Evolutionary conservation across 2,888 invertebrate species (phyloP), one percentile per base, ranked within the genome.

Genomic region (Drosophila setosimentum): DNA sequence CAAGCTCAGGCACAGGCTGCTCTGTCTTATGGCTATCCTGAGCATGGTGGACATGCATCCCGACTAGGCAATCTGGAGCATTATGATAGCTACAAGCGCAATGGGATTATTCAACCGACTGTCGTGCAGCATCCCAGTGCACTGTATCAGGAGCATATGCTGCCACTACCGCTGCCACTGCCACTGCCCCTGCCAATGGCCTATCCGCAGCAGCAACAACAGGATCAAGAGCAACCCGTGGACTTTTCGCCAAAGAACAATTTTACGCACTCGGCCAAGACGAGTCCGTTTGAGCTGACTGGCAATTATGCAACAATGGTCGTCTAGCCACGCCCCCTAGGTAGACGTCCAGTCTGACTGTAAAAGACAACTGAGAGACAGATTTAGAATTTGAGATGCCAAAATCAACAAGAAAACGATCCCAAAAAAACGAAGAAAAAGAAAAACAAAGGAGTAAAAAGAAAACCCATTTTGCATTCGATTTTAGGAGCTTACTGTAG

Each of bases 171-270:
- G 10, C 48, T 67, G 58, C 78, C 82, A 3, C 73, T 85, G 72
- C 87, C 87, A 11, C 71, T 90, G 67, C 89, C 86, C 37, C 74
- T 58, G 50, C 37, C 80, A 58, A 24, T 48, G 58, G 87, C 85
- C 37, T 66, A 71, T 18, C 42, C 55, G 67, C 55, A 33, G 35
- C 76, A 18, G 50, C 59, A 37, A 6, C 64, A 8, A 1, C 71
- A 49, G 8, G 79, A 69, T 42, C 93, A 93, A 73, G 93, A 93
- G 35, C 91, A 92, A 68, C 93, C 93, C 4, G 92, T 93, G 3
- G 93, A 93, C 72, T 93, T 93, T 68, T 93, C 93, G 58, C 93
- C 93, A 21, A 93, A 93, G 64, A 93, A 93, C 68, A 93, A 91
- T 79, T 93, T 93, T 27, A 90, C 92, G 68, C 93, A 93, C 89